Conservation (phyloP, 2,113 vertebrate species). For the Petaurus breviceps region DNA sequence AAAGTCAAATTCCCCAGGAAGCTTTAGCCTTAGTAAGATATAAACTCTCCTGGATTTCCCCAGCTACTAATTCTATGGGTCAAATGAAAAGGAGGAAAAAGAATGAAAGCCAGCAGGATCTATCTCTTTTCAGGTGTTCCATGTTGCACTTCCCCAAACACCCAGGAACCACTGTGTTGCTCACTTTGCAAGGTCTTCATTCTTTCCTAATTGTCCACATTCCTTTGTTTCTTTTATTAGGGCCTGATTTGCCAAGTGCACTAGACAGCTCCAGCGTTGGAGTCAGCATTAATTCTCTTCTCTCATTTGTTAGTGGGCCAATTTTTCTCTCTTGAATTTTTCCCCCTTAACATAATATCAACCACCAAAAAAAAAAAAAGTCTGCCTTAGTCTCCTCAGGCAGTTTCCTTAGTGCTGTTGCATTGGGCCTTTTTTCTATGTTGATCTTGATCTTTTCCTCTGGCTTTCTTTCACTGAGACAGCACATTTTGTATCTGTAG, state of each 20-base stretch:
- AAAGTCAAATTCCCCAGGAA: neutral
- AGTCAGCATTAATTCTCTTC: constrained; percentile 31
- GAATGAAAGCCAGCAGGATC: neutral
- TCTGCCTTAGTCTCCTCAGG: neutral
- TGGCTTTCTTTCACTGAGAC: neutral
- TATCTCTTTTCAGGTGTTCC: neutral
- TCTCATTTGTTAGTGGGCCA: constrained; percentile 51
- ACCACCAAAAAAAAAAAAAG: constrained; percentile 15
- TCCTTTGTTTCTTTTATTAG: neutral
- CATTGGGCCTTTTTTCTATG: constrained; percentile 32
- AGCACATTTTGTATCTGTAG: neutral
- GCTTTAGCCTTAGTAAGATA: neutral
- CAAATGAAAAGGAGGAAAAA: neutral
- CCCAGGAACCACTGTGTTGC: neutral
- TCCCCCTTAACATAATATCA: constrained; percentile 48
- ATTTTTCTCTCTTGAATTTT: constrained; percentile 54
- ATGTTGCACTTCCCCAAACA: neutral
- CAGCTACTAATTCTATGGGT: neutral
- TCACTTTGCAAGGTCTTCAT: neutral
- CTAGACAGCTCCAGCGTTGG: neutral
- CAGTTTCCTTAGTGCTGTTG: neutral
- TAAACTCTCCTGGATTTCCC: neutral
- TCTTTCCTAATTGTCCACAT: neutral
- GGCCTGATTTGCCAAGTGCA: neutral
- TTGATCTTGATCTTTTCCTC: constrained; percentile 7